Evolutionary conservation across 92 coral and sea anemone genomes (phyloP), one percentile per base, ranked within the genome.

Genomic region (Siderastrea siderea): DNA sequence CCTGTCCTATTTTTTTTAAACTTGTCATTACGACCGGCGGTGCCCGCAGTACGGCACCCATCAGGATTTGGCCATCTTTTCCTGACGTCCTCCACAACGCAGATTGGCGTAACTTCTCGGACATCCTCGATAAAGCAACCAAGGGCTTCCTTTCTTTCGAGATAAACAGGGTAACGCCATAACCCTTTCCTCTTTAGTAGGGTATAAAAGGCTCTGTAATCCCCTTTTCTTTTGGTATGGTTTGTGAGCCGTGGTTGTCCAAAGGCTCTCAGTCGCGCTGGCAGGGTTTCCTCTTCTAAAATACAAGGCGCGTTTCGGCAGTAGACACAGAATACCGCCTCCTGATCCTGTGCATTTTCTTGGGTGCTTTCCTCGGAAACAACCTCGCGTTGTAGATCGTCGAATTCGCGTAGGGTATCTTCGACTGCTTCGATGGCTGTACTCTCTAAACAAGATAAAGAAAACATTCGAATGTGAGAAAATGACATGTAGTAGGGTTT

Each of bases 41-140:
- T 89, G 84, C 26, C 88, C 92, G 67, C 49, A 64, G 78, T 77
- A 89, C 46, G 92, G 92, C 63, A 89, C 74, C 76, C 74, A 48
- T 88, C 88, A 62, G 92, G 92, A 52, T 89, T 89, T 45, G 92
- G 88, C 88, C 88, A 89, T 14, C 88, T 67, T 49, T 53, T 77
- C 47, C 92, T 47, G 0, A 89, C 81, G 68, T 89, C 84, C 15
- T 68, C 72, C 7, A 83, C 88, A 55, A 76, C 85, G 38, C 92
- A 89, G 64, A 68, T 58, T 38, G 88, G 92, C 80, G 83, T 67
- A n/a, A 89, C 88, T 63, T 89, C 92, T n/a, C 88, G 68, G 49
- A 83, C 77, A 62, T 88, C 83, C 48, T 83, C 65, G 5, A 88
- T 51, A 17, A 63, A 70, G 44, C 68, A 64, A 19, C 68, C 68